A percentile compares a stretch with the other conserved stretches of the same genome.
phyloP scores from a whole-genome alignment of 1,140 invertebrate genomes.

The Ectropis grisescens region DNA sequence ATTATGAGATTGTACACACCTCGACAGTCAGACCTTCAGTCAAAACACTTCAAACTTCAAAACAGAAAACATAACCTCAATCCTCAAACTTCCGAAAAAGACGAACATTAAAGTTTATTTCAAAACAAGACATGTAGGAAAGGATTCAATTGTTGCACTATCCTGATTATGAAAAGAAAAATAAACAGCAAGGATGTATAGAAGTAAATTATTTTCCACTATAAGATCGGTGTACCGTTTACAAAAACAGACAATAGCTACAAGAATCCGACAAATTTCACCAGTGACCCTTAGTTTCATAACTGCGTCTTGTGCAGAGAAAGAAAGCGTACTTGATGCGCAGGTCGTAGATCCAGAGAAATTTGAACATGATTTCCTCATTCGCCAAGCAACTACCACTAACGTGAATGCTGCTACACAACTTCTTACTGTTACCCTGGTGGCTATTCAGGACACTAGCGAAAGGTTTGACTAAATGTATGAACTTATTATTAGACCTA shows the following conservation, averaged over 20 bases:
- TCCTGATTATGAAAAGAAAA: too few species aligned
- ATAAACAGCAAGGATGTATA: constrained; percentile 39
- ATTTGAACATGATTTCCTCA: constrained; percentile 61
- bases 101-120: too few species aligned
- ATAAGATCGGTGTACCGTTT: constrained; percentile 19
- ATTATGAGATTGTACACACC: too few species aligned
- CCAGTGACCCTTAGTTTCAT: constrained; percentile 32
- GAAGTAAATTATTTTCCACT: constrained; percentile 25
- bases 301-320: constrained; percentile 30
- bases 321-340: constrained; percentile 14
- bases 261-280: constrained; percentile 23
- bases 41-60: too few species aligned
- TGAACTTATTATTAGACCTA: too few species aligned
- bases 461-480: constrained; percentile 36
- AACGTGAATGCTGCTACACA: constrained; percentile 65
- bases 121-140: too few species aligned
- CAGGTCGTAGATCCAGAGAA: constrained; percentile 17
- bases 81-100: too few species aligned
- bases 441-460: constrained; percentile 65
- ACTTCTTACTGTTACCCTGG: constrained; percentile 56
- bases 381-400: constrained; percentile 61
- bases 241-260: constrained; percentile 15
- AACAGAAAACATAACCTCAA: too few species aligned
- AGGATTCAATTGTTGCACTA: too few species aligned
- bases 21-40: too few species aligned